phyloP scores from a whole-genome alignment of 1,140 invertebrate species.

The Semibalanus balanoides region DNA sequence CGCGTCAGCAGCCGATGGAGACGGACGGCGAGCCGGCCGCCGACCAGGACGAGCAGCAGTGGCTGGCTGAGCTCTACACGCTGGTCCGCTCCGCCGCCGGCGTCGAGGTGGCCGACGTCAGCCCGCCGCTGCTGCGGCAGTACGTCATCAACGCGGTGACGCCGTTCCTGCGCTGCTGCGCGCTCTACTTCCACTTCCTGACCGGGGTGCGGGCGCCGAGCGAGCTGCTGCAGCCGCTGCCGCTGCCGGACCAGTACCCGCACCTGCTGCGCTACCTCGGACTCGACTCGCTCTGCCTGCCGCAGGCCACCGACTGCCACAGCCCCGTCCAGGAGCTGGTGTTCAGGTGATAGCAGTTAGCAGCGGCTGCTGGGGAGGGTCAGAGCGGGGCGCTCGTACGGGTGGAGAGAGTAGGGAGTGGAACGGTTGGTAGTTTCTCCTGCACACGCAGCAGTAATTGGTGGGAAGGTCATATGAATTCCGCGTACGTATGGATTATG shows the following conservation, averaged over 20 bases:
- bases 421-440: too few relatives aligned
- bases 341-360: conserved; percentile 14
- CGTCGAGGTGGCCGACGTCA: conserved; percentile 3
- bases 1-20: conserved; percentile 32
- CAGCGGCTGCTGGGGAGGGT: too few relatives aligned
- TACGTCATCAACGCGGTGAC: conserved; percentile 22
- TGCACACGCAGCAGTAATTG: too few relatives aligned
- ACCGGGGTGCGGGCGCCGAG: conserved; percentile 63
- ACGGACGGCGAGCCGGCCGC: conserved; percentile 32
- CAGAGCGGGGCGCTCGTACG: too few relatives aligned
- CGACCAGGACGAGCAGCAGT: conserved; percentile 1
- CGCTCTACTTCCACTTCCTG: conserved; percentile 76
- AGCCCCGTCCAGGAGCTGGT: conserved; percentile 15
- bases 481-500: too few relatives aligned
- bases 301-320: conserved; percentile 12
- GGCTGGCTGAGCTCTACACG: neutral
- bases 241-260: conserved; percentile 45
- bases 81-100: conserved; percentile 7
- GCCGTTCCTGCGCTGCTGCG: conserved; percentile 73
- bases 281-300: conserved; percentile 43
- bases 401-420: too few relatives aligned
- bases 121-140: conserved; percentile 8
- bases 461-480: too few relatives aligned
- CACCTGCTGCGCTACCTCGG: conserved; percentile 74
- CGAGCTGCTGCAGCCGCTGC: conserved; percentile 41